phyloP scores from a whole-genome alignment of 2,797 vertebrate genomes.

The Gallinago solitaria region DNA sequence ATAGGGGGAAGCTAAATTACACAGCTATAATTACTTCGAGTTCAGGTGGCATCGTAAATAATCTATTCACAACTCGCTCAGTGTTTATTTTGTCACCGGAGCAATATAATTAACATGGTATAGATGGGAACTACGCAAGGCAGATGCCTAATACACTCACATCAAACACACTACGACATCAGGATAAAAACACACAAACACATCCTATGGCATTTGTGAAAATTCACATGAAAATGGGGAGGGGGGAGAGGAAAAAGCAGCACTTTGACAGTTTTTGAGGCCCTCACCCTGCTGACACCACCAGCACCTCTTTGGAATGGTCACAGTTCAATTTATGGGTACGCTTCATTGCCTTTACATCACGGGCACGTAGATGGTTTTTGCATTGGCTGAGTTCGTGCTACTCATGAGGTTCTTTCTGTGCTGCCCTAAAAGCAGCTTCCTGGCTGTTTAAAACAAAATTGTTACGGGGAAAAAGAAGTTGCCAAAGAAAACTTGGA shows the following conservation, averaged over 20 bases:
- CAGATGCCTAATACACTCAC: constrained; percentile 5
- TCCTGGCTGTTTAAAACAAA: not conserved
- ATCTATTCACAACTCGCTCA: constrained; percentile 52
- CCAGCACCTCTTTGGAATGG: not conserved
- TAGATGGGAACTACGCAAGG: not conserved
- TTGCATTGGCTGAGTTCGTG: not conserved
- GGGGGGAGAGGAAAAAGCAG: not conserved
- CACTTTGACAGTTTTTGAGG: not conserved
- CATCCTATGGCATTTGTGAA: not conserved
- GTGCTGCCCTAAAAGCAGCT: not conserved
- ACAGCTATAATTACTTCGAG: constrained; percentile 69
- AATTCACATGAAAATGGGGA: not conserved
- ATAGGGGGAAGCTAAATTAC: constrained; percentile 69
- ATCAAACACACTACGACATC: not conserved
- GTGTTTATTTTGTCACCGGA: constrained; percentile 69
- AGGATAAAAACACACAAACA: not conserved
- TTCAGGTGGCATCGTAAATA: constrained; percentile 74
- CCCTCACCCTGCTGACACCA: not conserved
- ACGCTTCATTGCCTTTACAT: not conserved
- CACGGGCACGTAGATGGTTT: not conserved
- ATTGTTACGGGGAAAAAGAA: not conserved
- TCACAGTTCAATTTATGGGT: not conserved
- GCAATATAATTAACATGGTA: constrained; percentile 65
- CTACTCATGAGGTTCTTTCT: not conserved
- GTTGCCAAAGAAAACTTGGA: not conserved